Base-by-base conservation (phyloP, 2,113 vertebrate genomes). In the Salvelinus sp. region DNA sequence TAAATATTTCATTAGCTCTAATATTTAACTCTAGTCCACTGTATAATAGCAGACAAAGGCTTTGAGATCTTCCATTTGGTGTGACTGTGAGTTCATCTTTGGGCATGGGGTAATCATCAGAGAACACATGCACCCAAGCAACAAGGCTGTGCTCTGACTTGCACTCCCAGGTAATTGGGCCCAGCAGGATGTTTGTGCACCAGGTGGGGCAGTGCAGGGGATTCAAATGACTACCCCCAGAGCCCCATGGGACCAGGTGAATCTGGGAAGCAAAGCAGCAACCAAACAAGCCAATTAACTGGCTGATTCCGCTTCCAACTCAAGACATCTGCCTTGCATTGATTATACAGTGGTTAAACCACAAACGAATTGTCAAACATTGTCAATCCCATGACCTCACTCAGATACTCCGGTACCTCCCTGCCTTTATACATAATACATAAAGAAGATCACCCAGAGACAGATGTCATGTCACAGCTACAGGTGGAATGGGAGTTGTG, bases 201-300 rank as follows among this genome's bases (percentile, higher is more conserved):
- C 66, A 68, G 66, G 66, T 20, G 27, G 66, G 66, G 66, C 20
- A 18, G 18, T 68, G 30, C 66, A 30, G 6, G 30, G 66, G 66
- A 30, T 68, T 68, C 66, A 68, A 18, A 33, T 68, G 30, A 16
- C 16, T 33, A 22, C 6, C 64, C 64, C 30, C 14, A 33, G 28
- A 14, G 27, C 6, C 28, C 16, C 28, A 20, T 22, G n/a, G n/a
- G 58, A 62, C 20, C 58, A n/a, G n/a, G n/a, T 30, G 27, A 20
- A 68, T 67, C 28, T 67, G 66, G 28, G 66, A 68, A 38, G 30
- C 30, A 27, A 14, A 68, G 66, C 20, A 62, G 58, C n/a, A 38
- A 33, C 30, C 30, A 27, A 38, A 18, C 66, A 68, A 68, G 28
- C 28, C 66, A 68, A 68, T 68, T 68, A 68, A 54, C 50, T 54